Evolutionary conservation across 1,140 invertebrate genomes (phyloP), one percentile per base, ranked within the genome.

Genomic region (Hyles euphorbiae): DNA sequence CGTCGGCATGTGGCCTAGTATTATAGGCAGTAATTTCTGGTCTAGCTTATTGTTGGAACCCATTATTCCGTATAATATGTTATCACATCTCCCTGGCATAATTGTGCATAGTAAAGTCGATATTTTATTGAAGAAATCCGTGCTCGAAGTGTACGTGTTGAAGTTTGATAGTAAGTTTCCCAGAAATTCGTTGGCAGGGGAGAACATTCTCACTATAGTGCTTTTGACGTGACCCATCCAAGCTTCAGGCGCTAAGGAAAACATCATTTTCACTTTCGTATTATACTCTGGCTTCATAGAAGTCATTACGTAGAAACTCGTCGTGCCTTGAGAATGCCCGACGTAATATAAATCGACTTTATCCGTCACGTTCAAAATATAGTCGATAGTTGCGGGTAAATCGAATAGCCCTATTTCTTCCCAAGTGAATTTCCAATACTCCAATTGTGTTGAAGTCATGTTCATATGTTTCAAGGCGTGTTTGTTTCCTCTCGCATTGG

Each of bases 321-420:
- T 90, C 0, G 89, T 89, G 0, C 91, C 88, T 76, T 89, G 86
- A 0, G 90, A 91, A 65, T 95, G 92, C 0, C 93, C 95, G 0
- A 95, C 73, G 68, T 95, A 96, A 58, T 89, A 88, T 0, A 95
- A 32, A 58, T 87, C 74, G 40, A 76, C 46, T 47, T 83, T 67
- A 0, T 78, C 76, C 0, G 93, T 95, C 1, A 47, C 44, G 1
- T 91, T 73, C 1, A 94, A 63, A 9, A 94, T 86, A 54, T 92
- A 90, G 60, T 95, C 92, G 3, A 97, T 92, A 89, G 93, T 93
- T 0, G 94, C 92, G 10, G 95, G 94, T n/a, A 96, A 58, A 83
- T 97, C 95, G 56, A 91, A 91, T 0, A 87, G 65, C 6, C 93
- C 95, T 61, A 96, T 95, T 80, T 96, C 93, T 66, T 96, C 94